A percentile compares a stretch with the other conserved stretches of the same genome.
These are phyloP conservation scores for Ictidomys tridecemlineatus DNA, from an alignment of 2,113 vertebrate genomes.

Conservation along the genomic window DNA sequence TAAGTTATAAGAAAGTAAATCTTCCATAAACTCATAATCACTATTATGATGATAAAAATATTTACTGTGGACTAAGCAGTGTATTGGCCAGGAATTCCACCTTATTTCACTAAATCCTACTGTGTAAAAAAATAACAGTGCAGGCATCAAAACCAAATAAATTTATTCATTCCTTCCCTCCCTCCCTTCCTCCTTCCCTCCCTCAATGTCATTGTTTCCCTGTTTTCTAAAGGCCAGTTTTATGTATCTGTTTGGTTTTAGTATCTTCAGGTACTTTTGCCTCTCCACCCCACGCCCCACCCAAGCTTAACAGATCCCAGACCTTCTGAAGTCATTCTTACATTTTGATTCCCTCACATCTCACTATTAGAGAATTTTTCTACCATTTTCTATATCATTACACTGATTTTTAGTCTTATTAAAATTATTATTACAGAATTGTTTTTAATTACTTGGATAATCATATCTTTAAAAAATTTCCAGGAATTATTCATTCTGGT, in stretches of 20 bases:
- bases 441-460: neutral
- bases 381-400: neutral
- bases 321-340: neutral
- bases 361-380: neutral
- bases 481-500: neutral
- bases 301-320: neutral
- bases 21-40: neutral
- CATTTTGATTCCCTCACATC: neutral
- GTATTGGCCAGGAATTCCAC: neutral
- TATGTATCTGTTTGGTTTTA: neutral
- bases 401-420: neutral
- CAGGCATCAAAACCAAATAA: neutral
- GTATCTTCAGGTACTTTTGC: neutral
- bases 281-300: neutral
- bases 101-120: neutral
- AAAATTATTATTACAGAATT: neutral
- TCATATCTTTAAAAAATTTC: neutral
- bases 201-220: neutral
- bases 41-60: neutral
- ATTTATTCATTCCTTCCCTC: neutral
- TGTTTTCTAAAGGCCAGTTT: neutral
- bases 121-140: neutral
- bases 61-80: neutral
- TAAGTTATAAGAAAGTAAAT: neutral
- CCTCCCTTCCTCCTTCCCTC: neutral